A percentile compares a stretch with the other conserved stretches of the same genome.
These are phyloP conservation scores for Eupithecia centaureata DNA, from an alignment of 2,888 invertebrate species.

Conservation along the genomic window DNA sequence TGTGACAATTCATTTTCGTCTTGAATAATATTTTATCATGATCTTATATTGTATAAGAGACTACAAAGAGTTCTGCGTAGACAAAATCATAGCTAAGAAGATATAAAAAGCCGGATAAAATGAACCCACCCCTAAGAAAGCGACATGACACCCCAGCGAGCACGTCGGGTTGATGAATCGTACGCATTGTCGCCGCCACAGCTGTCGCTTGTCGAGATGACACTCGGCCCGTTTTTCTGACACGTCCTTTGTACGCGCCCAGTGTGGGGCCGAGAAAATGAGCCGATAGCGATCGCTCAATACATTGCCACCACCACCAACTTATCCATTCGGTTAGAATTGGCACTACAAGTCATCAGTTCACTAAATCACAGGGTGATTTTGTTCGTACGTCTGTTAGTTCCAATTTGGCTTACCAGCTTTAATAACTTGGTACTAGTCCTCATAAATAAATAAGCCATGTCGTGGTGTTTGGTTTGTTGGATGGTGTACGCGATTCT, in stretches of 20 bases:
- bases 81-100: not conserved
- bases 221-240: conserved; percentile 77
- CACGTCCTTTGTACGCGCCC: conserved; percentile 70
- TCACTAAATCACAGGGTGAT: not conserved
- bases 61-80: not conserved
- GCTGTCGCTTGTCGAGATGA: conserved; percentile 81
- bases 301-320: conserved; percentile 46
- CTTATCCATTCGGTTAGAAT: not conserved
- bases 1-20: too few species aligned
- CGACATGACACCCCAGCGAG: conserved; percentile 58
- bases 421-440: conserved; percentile 39
- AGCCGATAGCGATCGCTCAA: conserved; percentile 81
- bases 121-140: conserved; percentile 34
- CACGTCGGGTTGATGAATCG: conserved; percentile 77
- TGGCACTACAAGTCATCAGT: not conserved
- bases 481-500: conserved; percentile 72
- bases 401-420: conserved; percentile 1
- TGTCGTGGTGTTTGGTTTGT: conserved; percentile 75
- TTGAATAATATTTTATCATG: too few species aligned
- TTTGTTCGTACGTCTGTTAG: not conserved
- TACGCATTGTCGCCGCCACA: conserved; percentile 74
- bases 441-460: conserved; percentile 82
- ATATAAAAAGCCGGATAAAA: conserved; percentile 12
- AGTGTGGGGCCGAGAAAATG: conserved; percentile 72
- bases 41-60: not conserved